Conservation (phyloP, 1,140 invertebrate genomes). For the Tachypleus tridentatus region DNA sequence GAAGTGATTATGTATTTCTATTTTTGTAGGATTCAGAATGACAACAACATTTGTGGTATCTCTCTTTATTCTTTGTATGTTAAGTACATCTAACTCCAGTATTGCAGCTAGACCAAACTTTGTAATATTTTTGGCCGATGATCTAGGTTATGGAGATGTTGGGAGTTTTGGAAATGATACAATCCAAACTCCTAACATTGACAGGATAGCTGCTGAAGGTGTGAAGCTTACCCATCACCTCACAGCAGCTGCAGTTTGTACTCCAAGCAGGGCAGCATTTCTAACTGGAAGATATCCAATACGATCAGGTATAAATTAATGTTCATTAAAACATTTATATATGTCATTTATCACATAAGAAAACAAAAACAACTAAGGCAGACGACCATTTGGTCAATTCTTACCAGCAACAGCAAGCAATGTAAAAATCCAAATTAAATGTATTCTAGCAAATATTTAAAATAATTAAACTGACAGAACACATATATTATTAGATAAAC, state of each 20-base stretch:
- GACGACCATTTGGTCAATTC: no score
- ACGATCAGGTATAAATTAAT: conserved; percentile 27
- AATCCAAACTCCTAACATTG: conserved; percentile 33
- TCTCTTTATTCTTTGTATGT: no score
- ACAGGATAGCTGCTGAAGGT: conserved; percentile 29
- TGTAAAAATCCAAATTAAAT: conserved; percentile 4
- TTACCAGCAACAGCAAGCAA: neutral
- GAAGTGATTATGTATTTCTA: no score
- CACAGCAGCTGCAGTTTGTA: conserved; percentile 32
- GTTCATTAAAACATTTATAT: neutral
- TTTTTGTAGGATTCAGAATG: no score
- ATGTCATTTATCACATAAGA: no score
- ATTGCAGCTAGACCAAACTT: conserved; percentile 28
- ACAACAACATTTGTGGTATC: no score
- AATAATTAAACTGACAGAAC: no score
- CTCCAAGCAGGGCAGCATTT: conserved; percentile 34
- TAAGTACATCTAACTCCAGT: no score
- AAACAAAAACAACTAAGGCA: no score
- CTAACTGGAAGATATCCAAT: conserved; percentile 34
- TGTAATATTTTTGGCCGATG: conserved; percentile 34
- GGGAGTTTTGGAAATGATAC: conserved; percentile 33
- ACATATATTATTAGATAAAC: no score
- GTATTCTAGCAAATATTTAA: no score
- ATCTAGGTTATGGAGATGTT: conserved; percentile 35
- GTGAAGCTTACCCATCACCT: conserved; percentile 31